Base-by-base conservation (phyloP, 2,888 invertebrate species). In the Microplitis manilae region DNA sequence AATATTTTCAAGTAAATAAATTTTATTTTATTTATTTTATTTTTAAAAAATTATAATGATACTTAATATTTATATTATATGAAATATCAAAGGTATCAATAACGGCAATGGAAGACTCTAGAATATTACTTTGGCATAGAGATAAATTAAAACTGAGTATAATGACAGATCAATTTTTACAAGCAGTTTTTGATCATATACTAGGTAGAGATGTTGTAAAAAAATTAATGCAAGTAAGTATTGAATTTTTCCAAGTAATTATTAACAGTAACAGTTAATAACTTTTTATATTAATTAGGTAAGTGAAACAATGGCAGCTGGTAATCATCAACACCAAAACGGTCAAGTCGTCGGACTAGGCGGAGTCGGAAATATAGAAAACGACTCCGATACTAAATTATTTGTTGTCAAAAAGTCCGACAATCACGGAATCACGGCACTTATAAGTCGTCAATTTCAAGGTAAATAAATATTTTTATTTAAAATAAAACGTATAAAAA, bases 141-240 rank as follows among this genome's bases (percentile, higher is more conserved):
- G 96, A 96, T 90, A 96, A 96, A 90, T 92, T 96, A 87, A 95
- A 95, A 90, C 91, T 96, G 83, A 95, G 95, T 81, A 96, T 96
- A 86, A 95, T 95, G 92, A 93, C 93, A 70, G 95, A 95, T 89
- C 94, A 93, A 82, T 96, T 96, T 91, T 92, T 96, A 83, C 95
- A 95, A 90, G 94, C 95, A 20, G 95, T 96, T 79, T 96, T 96
- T 90, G 96, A 96, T 90, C 96, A 96, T 89, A 95, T 96, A 85
- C 92, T 96, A 72, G 96, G 96, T 38, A 91, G 95, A 83, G 96
- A 96, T 89, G 96, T 96, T 79, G 96, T 96, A 69, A 95, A 96
- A 89, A 96, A 96, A 89, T 92, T 96, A 69, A 95, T 96, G 93
- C 96, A 96, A 93, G 96, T 96, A 84, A 68, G 68, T 30, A 5